phyloP scores from a whole-genome alignment of 2,113 vertebrate genomes.

The Scomber scombrus region DNA sequence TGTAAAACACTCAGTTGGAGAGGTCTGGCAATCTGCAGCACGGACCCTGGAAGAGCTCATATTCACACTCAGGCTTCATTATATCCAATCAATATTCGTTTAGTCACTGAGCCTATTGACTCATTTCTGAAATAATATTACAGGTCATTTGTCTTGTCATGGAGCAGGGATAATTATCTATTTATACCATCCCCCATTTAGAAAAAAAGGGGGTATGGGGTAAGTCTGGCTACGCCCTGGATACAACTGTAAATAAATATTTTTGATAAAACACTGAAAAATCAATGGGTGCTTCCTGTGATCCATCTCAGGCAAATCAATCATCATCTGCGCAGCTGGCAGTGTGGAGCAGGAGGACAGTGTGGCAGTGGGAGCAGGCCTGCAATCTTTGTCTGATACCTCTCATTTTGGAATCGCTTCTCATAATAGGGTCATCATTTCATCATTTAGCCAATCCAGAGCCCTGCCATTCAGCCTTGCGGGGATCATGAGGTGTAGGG shows the following conservation, averaged over 20 bases:
- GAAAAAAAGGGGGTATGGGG: constrained; percentile 39
- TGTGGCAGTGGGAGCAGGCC: constrained; percentile 83
- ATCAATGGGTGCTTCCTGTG: constrained; percentile 99
- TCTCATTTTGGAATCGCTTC: constrained; percentile 95
- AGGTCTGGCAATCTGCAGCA: constrained; percentile 76
- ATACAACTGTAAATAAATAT: constrained; percentile 98
- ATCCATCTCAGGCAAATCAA: constrained; percentile 98
- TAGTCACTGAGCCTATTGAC: constrained; percentile 97
- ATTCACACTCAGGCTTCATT: constrained; percentile 97
- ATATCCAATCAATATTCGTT: constrained; percentile 99
- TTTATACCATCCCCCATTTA: constrained; percentile 71
- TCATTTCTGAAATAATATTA: constrained; percentile 99
- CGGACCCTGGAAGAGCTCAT: constrained; percentile 88
- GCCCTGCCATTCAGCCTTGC: constrained; percentile 87
- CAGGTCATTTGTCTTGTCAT: constrained; percentile 97
- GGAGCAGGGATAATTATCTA: constrained; percentile 92
- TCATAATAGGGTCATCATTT: constrained; percentile 99
- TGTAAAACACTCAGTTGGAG: constrained; percentile 43
- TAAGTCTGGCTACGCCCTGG: constrained; percentile 89
- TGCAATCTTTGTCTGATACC: constrained; percentile 94
- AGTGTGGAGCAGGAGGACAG: constrained; percentile 86
- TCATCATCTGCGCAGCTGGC: constrained; percentile 92
- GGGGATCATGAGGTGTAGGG: constrained; percentile 71
- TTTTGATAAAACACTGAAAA: constrained; percentile 98
- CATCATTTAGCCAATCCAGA: constrained; percentile 92